phyloP scores from a whole-genome alignment of 2,888 invertebrate species.

The Arctia plantaginis region DNA sequence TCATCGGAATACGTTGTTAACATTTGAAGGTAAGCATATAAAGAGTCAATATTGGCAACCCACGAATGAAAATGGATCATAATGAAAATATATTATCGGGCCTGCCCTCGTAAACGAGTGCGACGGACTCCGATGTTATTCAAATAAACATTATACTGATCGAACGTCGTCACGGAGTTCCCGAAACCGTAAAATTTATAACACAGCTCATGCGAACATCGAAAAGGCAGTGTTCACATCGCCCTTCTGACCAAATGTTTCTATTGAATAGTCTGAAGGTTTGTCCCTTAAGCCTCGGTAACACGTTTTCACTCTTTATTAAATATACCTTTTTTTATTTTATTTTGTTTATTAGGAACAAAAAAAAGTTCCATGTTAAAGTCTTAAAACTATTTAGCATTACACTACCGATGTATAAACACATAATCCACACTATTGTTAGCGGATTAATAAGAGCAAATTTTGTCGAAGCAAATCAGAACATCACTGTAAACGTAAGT shows the following conservation, averaged over 20 bases:
- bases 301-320: not conserved
- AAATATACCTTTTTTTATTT: not conserved
- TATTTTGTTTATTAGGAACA: too few species aligned
- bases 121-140: conserved; percentile 73
- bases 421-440: too few species aligned
- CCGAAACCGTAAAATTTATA: conserved; percentile 77
- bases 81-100: conserved; percentile 81
- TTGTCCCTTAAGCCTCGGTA: not conserved
- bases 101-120: conserved; percentile 74
- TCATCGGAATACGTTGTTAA: conserved; percentile 68
- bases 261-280: not conserved
- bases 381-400: too few species aligned
- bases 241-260: not conserved
- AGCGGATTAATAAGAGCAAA: too few species aligned
- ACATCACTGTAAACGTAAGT: too few species aligned
- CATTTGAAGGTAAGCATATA: conserved; percentile 76
- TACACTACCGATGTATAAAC: too few species aligned
- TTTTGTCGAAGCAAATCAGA: too few species aligned
- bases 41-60: conserved; percentile 75
- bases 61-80: conserved; percentile 79
- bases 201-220: conserved; percentile 60
- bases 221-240: conserved; percentile 36
- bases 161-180: conserved; percentile 71
- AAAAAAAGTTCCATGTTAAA: too few species aligned
- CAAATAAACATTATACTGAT: conserved; percentile 78